Percentiles rank a stretch among this genome's conserved stretches.
phyloP scores from a whole-genome alignment of 2,113 vertebrate genomes.

The Trichomycterus rosablanca region DNA sequence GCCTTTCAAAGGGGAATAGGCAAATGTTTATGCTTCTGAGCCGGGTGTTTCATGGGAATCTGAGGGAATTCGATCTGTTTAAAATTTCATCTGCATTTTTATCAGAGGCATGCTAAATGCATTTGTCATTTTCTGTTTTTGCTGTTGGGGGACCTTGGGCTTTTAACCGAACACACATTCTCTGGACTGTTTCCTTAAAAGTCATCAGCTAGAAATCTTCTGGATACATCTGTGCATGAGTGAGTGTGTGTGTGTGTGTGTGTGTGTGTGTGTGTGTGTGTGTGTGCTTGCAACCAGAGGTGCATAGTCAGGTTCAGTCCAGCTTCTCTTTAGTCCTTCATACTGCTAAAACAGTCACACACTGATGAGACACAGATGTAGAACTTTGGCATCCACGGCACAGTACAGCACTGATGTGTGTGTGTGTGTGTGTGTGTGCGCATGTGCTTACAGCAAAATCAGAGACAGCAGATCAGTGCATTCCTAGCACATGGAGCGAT shows the following conservation, averaged over 20 bases:
- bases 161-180: slow-evolving; percentile 46
- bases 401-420: neutral
- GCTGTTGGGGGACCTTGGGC: neutral
- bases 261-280: slow-evolving; percentile 23
- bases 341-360: slow-evolving; percentile 28
- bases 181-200: slow-evolving; percentile 42
- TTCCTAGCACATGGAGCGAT: slow-evolving; percentile 11
- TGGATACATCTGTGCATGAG: neutral
- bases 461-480: slow-evolving; percentile 14
- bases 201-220: slow-evolving; percentile 53
- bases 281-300: neutral
- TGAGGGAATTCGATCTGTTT: slow-evolving; percentile 32
- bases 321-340: slow-evolving; percentile 22
- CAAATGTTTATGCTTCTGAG: slow-evolving; percentile 21
- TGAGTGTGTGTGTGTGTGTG: slow-evolving; percentile 26
- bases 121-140: slow-evolving; percentile 40
- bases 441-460: slow-evolving; percentile 12
- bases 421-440: slow-evolving; percentile 28
- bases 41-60: slow-evolving; percentile 17
- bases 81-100: slow-evolving; percentile 37
- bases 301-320: slow-evolving; percentile 10
- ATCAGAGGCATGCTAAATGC: slow-evolving; percentile 33
- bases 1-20: slow-evolving; percentile 25
- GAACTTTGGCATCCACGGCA: slow-evolving; percentile 32
- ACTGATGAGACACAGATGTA: slow-evolving; percentile 51